Base-by-base conservation (phyloP, 2,113 vertebrate genomes). In the Rhinogobius similis region DNA sequence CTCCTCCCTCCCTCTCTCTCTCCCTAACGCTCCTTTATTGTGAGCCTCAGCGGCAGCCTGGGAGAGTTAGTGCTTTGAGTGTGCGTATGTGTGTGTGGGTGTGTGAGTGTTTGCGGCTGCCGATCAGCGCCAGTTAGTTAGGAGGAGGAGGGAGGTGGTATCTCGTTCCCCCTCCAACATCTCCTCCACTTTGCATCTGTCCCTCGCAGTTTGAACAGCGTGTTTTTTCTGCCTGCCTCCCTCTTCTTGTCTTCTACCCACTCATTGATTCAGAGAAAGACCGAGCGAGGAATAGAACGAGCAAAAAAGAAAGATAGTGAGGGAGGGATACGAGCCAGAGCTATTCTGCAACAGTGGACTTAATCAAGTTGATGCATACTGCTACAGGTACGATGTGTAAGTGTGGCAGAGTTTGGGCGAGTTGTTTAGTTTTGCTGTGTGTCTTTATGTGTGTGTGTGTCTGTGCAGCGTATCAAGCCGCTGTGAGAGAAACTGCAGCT, bases 151-250 rank as follows among this genome's bases (percentile, higher is more conserved):
- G 96, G 95, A 96, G 96, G 96, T 96, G 96, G 96, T 96, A 97
- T 96, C 95, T 96, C 95, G 92, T 96, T 97, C 96, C 96, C 97
- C 97, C 95, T 96, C 95, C 94, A 98, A 97, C 96, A 98, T 98
- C 97, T 95, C 96, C 96, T 97, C 96, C 96, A 98, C 96, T 98
- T 94, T 97, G 97, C 97, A 98, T 98, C 97, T 98, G 97, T 98
- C 96, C 96, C 94, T 96, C 95, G 93, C 93, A 96, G 96, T 97
- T 96, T 96, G 95, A 96, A 94, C 96, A 91, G 86, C 75, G 95
- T 96, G 93, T 93, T 81, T 84, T 68, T 84, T 86, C 46, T 65
- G 76, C 62, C 73, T 75, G 64, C 78, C 74, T 68, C 66, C 65
- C 64, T 73, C 43, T 73, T 76, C 81, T 86, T 65, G 67, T 85